Evolutionary conservation across 1,140 invertebrate species (phyloP).

Genomic region (Dryas iulia): DNA sequence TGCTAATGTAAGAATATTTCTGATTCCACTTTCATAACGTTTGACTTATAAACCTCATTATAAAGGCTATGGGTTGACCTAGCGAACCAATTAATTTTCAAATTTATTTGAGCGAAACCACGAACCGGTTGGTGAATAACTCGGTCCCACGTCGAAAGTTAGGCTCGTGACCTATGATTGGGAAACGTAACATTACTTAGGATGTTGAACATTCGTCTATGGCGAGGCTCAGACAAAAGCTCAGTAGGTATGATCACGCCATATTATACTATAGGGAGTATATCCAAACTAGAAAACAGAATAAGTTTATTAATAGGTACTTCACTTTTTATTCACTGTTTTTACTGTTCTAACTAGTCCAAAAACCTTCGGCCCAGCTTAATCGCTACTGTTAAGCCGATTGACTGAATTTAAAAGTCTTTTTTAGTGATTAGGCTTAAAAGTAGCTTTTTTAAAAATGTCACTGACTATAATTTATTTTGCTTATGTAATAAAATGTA

Average conservation of each 20-base stretch:
- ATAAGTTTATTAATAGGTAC: too few species aligned
- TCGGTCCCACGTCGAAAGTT: conserved; percentile 61
- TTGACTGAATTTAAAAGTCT: too few species aligned
- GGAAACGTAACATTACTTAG: conserved; percentile 56
- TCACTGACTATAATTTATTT: too few species aligned
- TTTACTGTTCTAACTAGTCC: too few species aligned
- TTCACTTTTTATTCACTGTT: too few species aligned
- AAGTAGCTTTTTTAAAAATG: too few species aligned
- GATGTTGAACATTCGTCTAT: conserved; percentile 41
- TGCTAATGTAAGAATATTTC: conserved; percentile 27
- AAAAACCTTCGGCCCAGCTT: too few species aligned
- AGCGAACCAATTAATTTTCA: conserved; percentile 66
- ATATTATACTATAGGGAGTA: too few species aligned
- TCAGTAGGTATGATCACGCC: background rate
- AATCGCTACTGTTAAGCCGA: too few species aligned
- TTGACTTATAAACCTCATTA: conserved; percentile 62
- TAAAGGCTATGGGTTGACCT: conserved; percentile 42
- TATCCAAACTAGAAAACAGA: too few species aligned
- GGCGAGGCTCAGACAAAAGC: background rate
- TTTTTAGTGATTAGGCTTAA: too few species aligned
- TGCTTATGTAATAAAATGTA: too few species aligned
- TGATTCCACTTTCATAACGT: conserved; percentile 51
- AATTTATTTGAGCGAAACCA: conserved; percentile 63
- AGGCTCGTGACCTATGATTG: conserved; percentile 61
- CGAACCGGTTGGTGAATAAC: conserved; percentile 58